Evolutionary conservation across 1,140 invertebrate genomes (phyloP).

Genomic region (Sycophila sp.): DNA sequence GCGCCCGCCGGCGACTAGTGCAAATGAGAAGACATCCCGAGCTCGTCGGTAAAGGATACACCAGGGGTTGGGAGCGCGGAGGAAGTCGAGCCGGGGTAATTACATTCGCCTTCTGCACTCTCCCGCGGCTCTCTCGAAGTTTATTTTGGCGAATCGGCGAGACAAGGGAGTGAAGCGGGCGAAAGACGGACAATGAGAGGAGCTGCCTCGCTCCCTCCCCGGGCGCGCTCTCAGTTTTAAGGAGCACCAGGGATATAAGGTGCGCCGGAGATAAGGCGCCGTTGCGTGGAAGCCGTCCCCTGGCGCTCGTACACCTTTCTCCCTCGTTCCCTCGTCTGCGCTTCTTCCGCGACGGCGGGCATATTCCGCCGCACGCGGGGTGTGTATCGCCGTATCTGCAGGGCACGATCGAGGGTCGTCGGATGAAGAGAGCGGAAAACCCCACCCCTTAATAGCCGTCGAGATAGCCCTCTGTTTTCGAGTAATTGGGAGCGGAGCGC

Average conservation of each 20-base stretch:
- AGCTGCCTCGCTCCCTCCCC: not conserved
- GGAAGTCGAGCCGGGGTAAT: slow-evolving; percentile 16
- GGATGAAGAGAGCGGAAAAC: not conserved
- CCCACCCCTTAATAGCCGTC: not conserved
- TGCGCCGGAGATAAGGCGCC: slow-evolving; percentile 6
- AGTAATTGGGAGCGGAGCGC: slow-evolving; percentile 22
- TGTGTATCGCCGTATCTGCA: too few relatives aligned
- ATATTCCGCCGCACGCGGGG: not conserved
- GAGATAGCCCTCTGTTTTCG: slow-evolving; percentile 10
- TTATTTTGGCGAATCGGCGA: slow-evolving; percentile 20
- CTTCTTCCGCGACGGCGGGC: slow-evolving; percentile 1
- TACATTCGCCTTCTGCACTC: not conserved
- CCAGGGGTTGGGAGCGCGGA: not conserved
- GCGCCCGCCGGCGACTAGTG: not conserved
- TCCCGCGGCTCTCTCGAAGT: not conserved
- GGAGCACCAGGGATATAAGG: not conserved
- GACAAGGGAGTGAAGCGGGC: not conserved
- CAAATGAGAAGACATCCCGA: slow-evolving; percentile 14
- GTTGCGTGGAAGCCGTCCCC: not conserved
- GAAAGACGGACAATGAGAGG: slow-evolving; percentile 4
- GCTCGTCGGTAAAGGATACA: not conserved
- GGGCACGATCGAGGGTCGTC: slow-evolving; percentile 3
- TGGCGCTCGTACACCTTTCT: slow-evolving; percentile 1
- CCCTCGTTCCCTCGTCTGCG: slow-evolving; percentile 26
- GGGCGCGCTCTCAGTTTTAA: slow-evolving; percentile 10